phyloP scores from a whole-genome alignment of 2,888 invertebrate species.

The Agapetus fuscipes region DNA sequence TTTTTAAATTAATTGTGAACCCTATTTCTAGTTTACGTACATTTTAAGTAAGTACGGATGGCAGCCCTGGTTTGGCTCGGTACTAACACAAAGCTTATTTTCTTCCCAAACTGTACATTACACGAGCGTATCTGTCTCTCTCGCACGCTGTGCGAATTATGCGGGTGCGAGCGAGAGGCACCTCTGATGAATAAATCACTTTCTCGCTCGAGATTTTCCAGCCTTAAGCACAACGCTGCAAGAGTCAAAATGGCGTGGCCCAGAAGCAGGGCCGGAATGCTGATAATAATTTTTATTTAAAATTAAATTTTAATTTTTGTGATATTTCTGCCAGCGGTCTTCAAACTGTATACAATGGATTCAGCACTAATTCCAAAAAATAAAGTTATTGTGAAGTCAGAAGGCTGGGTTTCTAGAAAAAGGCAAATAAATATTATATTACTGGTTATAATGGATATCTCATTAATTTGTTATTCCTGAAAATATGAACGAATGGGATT shows the following conservation, averaged over 20 bases:
- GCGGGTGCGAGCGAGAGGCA: slow-evolving; percentile 5
- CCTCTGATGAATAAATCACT: slow-evolving; percentile 21
- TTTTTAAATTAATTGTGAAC: too few relatives aligned
- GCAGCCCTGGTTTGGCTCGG: too few relatives aligned
- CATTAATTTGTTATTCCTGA: too few relatives aligned
- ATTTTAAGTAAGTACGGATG: too few relatives aligned
- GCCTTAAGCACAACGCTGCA: slow-evolving; percentile 12
- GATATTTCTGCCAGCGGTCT: slow-evolving; percentile 2
- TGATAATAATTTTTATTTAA: background rate
- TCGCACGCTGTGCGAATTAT: background rate
- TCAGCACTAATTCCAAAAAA: too few relatives aligned
- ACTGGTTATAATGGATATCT: too few relatives aligned
- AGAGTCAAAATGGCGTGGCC: slow-evolving; percentile 4
- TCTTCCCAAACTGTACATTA: slow-evolving; percentile 16
- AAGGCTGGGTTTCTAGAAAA: too few relatives aligned
- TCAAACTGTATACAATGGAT: slow-evolving; percentile 1
- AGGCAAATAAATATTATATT: too few relatives aligned
- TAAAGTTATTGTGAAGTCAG: too few relatives aligned
- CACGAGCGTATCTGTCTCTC: slow-evolving; percentile 3
- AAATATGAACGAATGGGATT: too few relatives aligned
- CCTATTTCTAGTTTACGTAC: too few relatives aligned
- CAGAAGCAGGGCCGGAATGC: slow-evolving; percentile 1
- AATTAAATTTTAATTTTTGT: background rate
- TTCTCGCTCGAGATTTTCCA: slow-evolving; percentile 15
- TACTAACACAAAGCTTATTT: slow-evolving; percentile 21